Evolutionary conservation across 2,113 vertebrate species (phyloP).

Genomic region (Cynoglossus semilaevis): DNA sequence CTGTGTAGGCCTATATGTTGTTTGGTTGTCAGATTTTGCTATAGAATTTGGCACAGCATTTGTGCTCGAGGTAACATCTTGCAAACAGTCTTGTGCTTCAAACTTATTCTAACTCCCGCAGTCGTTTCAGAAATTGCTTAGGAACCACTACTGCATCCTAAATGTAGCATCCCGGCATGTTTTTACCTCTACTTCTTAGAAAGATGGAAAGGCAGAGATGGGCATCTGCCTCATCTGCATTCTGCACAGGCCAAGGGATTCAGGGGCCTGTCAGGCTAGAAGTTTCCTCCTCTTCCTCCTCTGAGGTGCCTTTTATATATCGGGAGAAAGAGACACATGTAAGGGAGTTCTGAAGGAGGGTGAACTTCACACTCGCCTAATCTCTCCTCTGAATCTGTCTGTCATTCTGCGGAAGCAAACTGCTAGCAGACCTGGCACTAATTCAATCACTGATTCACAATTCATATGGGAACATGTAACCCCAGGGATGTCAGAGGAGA

Average conservation of each 20-base stretch:
- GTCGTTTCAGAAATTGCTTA: conserved; percentile 35
- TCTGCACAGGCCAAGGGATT: conserved; percentile 52
- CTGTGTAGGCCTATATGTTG: conserved; percentile 3
- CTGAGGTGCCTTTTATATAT: conserved; percentile 68
- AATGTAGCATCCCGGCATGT: conserved; percentile 18
- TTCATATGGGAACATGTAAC: conserved; percentile 58
- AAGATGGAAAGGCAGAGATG: conserved; percentile 44
- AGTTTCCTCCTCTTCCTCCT: conserved; percentile 52
- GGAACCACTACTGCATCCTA: conserved; percentile 35
- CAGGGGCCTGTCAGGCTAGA: conserved; percentile 63
- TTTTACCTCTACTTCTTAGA: conserved; percentile 36
- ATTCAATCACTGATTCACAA: conserved; percentile 69
- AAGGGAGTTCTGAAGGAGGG: conserved; percentile 61
- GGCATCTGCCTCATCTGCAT: conserved; percentile 65
- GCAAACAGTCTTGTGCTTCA: conserved; percentile 32
- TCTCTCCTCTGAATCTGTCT: conserved; percentile 65
- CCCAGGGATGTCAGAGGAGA: conserved; percentile 43
- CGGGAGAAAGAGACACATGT: conserved; percentile 52
- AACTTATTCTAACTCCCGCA: conserved; percentile 29
- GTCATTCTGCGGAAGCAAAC: conserved; percentile 55
- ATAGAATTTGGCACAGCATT: conserved; percentile 15
- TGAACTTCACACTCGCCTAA: conserved; percentile 72
- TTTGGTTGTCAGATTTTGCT: conserved; percentile 1
- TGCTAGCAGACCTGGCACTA: conserved; percentile 64
- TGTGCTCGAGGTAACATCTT: conserved; percentile 18